Evolutionary conservation across 2,797 vertebrate species (phyloP), one percentile per base, ranked within the genome.

Genomic region (Tinamus major): DNA sequence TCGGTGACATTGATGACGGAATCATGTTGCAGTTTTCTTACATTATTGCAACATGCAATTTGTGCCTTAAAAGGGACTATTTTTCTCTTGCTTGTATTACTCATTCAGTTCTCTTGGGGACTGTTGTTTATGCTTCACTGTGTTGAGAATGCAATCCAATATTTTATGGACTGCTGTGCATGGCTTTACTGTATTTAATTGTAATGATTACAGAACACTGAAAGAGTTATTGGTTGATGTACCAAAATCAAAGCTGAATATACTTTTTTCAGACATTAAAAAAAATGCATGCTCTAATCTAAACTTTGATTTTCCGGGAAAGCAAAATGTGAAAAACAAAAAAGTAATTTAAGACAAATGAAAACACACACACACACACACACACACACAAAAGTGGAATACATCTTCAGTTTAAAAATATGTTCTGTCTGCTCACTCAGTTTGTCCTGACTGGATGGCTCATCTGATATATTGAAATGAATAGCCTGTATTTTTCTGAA

Each of bases 121-220:
- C 23, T 41, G 27, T 76, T 80, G 55, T 83, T 93, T 90, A 77
- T 71, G 61, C 75, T 80, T 83, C 79, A 42, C 9, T 53, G 85
- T 84, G 58, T 75, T 58, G 55, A 79, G 56, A 85, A 89, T 2
- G 3, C 35, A 72, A n/a, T 41, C 37, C 69, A 49, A 9, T 90
- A 89, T 92, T 89, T 85, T 79, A 90, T 23, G 84, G 85, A 75
- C 55, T 78, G 23, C 39, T 89, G 75, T 71, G 61, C 33, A 3
- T 26, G 37, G 20, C 77, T 87, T 77, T 65, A n/a, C 58, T 79
- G 72, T 83, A 70, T 86, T 77, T 77, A 90, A 91, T 70, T 87
- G 33, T 59, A 51, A 65, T 85, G 69, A 87, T 78, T 13, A 51
- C 16, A 85, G 75, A 86, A 84, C n/a, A 35, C 5, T 35, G 69